phyloP scores from a whole-genome alignment of 2,113 vertebrate genomes.

The Cercocebus atys region DNA sequence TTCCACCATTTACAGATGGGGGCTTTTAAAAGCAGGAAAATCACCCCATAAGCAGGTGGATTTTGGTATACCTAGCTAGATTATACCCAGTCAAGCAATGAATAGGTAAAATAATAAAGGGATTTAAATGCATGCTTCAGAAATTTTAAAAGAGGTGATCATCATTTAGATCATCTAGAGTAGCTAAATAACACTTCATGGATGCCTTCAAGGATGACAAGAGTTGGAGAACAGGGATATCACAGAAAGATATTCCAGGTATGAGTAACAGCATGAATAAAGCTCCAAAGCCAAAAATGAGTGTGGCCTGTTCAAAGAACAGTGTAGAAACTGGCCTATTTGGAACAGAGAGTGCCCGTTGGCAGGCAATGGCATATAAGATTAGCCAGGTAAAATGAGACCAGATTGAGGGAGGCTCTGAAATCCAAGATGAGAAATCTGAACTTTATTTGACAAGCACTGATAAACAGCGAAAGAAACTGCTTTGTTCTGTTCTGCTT shows the following conservation, averaged over 20 bases:
- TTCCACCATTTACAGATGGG: background rate
- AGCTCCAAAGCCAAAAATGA: constrained; percentile 13
- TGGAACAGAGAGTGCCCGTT: constrained; percentile 53
- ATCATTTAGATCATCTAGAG: background rate
- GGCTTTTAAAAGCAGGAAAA: background rate
- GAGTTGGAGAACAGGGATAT: background rate
- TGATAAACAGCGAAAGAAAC: constrained; percentile 33
- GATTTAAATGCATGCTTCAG: background rate
- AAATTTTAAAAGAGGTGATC: background rate
- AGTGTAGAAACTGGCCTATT: constrained; percentile 27
- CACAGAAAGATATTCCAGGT: background rate
- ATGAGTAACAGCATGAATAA: background rate
- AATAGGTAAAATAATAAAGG: background rate
- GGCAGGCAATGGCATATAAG: constrained; percentile 51
- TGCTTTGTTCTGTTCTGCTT: constrained; percentile 32
- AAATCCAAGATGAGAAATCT: constrained; percentile 66
- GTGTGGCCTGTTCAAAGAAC: background rate
- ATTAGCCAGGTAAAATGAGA: constrained; percentile 63
- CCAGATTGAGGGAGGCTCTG: constrained; percentile 36
- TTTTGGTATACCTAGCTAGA: background rate
- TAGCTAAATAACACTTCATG: background rate
- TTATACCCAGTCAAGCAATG: background rate
- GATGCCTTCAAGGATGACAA: background rate
- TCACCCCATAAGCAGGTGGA: background rate
- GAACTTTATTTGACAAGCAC: constrained; percentile 58